Evolutionary conservation across 2,797 vertebrate species (phyloP).

Genomic region (Etheostoma perlongum): DNA sequence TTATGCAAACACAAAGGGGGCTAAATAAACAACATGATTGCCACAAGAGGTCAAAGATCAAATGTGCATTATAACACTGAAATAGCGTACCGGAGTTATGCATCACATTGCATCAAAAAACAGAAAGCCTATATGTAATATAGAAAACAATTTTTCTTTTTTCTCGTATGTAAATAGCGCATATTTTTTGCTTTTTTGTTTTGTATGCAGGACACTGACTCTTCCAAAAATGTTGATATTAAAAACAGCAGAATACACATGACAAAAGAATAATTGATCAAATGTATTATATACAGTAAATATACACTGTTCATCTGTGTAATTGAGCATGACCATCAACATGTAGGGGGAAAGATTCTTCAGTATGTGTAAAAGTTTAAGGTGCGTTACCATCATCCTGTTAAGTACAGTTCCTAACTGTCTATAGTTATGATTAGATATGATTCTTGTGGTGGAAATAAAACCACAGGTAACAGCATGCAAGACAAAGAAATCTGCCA

Average conservation of each 20-base stretch:
- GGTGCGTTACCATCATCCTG: not conserved
- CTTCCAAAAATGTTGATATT: not conserved
- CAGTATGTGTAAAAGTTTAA: not conserved
- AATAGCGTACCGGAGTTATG: not conserved
- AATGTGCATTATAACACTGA: not conserved
- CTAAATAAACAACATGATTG: conserved; percentile 36
- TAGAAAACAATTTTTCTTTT: no score
- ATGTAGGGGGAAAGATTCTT: not conserved
- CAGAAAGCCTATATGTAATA: not conserved
- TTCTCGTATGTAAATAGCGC: no score
- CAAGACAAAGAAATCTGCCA: conserved; percentile 48
- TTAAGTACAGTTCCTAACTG: not conserved
- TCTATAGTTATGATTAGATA: conserved; percentile 17
- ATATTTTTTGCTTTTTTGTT: not conserved
- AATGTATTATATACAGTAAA: not conserved
- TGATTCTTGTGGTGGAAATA: conserved; percentile 42
- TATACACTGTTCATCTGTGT: not conserved
- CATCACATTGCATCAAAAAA: not conserved
- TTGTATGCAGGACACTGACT: not conserved
- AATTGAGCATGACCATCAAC: not conserved
- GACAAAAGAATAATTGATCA: not conserved
- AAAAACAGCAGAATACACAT: not conserved
- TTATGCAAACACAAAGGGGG: conserved; percentile 48
- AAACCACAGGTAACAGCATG: conserved; percentile 36
- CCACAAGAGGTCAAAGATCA: conserved; percentile 24